phyloP scores from a whole-genome alignment of 2,797 vertebrate genomes.

The Streptopelia turtur region DNA sequence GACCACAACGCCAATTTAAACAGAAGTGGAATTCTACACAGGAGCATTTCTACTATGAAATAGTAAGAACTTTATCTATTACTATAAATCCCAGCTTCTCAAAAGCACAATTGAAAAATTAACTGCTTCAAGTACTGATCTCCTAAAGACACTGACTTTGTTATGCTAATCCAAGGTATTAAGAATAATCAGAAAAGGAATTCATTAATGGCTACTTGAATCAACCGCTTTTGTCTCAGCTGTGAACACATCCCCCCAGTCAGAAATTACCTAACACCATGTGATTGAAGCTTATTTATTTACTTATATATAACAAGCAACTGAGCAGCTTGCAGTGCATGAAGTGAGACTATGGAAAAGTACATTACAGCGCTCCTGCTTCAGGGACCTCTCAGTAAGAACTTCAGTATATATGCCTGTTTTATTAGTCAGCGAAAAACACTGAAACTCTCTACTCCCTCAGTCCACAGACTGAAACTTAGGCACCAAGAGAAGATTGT shows the following conservation, averaged over 20 bases:
- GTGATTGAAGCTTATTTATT: constrained; percentile 68
- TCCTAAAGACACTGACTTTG: constrained; percentile 12
- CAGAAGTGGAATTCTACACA: neutral
- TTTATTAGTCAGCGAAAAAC: constrained; percentile 63
- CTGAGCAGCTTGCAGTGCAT: constrained; percentile 44
- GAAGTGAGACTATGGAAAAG: constrained; percentile 74
- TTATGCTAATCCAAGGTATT: constrained; percentile 46
- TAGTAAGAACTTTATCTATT: neutral
- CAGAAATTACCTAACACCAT: constrained; percentile 65
- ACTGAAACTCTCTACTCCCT: constrained; percentile 4
- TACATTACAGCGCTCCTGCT: constrained; percentile 27
- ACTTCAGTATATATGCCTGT: constrained; percentile 9
- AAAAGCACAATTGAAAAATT: constrained; percentile 25
- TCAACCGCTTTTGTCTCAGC: constrained; percentile 43
- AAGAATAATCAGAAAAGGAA: constrained; percentile 32
- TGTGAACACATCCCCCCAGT: neutral
- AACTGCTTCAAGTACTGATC: neutral
- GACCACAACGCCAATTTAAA: neutral
- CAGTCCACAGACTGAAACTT: constrained; percentile 48
- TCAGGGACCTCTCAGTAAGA: constrained; percentile 32
- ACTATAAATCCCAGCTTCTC: neutral
- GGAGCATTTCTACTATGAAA: neutral
- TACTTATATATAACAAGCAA: constrained; percentile 53
- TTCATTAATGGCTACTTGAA: constrained; percentile 47
- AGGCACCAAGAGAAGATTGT: constrained; percentile 58